These are phyloP conservation scores for Pachymerium ferrugineum DNA, from an alignment of 2,888 invertebrate species.

Conservation along the genomic window DNA sequence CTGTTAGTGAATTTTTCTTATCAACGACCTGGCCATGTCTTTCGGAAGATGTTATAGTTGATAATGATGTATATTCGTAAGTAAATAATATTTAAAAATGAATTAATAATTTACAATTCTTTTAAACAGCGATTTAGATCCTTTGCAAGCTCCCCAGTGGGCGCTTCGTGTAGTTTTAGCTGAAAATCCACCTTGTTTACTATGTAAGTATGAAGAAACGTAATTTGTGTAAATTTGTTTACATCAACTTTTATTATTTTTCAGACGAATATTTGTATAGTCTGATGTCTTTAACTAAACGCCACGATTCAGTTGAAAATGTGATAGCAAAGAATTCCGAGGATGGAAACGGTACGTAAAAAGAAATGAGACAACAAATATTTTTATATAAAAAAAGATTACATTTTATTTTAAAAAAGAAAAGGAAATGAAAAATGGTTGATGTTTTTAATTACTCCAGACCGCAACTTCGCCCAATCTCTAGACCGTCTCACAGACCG, in stretches of 20 bases:
- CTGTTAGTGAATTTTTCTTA: slow-evolving; percentile 67
- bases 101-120: neutral
- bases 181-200: slow-evolving; percentile 65
- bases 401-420: neutral
- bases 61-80: slow-evolving; percentile 72
- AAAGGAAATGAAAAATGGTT: too few relatives aligned
- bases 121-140: slow-evolving; percentile 65
- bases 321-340: slow-evolving; percentile 48
- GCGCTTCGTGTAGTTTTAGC: slow-evolving; percentile 55
- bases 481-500: slow-evolving; percentile 69
- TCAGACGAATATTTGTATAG: slow-evolving; percentile 62
- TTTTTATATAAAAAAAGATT: neutral
- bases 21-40: slow-evolving; percentile 82
- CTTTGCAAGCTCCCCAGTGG: slow-evolving; percentile 71
- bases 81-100: slow-evolving; percentile 32
- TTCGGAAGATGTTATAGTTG: slow-evolving; percentile 77
- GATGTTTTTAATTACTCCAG: too few relatives aligned
- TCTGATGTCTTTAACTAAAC: slow-evolving; percentile 59
- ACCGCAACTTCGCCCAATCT: slow-evolving; percentile 43
- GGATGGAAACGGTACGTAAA: neutral
- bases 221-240: neutral
- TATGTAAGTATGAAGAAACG: slow-evolving; percentile 50
- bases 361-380: neutral
- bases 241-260: neutral
- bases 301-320: slow-evolving; percentile 50